Conservation (phyloP, 2,797 vertebrate species). For the Scomberomorus guttatus region DNA sequence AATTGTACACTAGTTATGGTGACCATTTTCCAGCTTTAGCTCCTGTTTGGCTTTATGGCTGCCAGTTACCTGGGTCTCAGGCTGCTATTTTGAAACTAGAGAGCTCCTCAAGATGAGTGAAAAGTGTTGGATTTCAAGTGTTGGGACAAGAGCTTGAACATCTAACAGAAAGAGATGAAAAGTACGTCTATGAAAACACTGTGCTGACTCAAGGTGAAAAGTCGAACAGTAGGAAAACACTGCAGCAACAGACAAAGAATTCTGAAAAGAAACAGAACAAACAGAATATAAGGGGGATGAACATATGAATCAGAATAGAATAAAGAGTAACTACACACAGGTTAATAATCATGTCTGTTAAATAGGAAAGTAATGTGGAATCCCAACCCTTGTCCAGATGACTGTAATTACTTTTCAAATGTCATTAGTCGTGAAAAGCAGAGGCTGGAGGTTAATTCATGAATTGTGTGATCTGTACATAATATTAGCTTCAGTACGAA, state of each 20-base stretch:
- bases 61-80: background rate
- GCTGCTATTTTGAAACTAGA: background rate
- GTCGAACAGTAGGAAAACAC: slow-evolving; percentile 4
- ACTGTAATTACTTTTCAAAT: background rate
- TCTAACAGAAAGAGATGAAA: slow-evolving; percentile 19
- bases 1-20: no score
- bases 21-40: background rate
- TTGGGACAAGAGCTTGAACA: background rate
- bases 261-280: background rate
- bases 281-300: background rate
- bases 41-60: background rate
- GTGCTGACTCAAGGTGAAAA: slow-evolving; percentile 30
- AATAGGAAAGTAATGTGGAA: background rate
- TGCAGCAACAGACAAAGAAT: background rate
- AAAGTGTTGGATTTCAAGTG: background rate
- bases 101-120: slow-evolving; percentile 17
- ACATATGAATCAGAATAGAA: background rate
- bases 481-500: background rate
- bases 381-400: background rate
- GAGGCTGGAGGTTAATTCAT: background rate
- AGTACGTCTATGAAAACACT: background rate
- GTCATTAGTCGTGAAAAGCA: background rate
- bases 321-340: background rate
- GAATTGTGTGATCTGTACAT: background rate
- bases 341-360: background rate